Evolutionary conservation across 2,888 invertebrate species (phyloP).

Genomic region (Eilema griseolum): DNA sequence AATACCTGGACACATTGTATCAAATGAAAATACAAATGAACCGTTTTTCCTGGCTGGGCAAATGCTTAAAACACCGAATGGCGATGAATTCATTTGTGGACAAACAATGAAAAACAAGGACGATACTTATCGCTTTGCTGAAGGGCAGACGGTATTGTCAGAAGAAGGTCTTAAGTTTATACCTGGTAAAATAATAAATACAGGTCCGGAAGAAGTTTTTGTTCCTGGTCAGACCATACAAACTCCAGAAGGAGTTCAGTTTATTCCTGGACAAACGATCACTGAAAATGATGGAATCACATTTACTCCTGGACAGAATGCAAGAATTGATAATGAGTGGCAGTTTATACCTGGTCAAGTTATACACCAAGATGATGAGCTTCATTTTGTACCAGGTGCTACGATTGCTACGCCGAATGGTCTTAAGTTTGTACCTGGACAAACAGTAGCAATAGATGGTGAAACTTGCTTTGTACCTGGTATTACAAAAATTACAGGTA

Average conservation of each 20-base stretch:
- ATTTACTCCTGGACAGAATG: conserved; percentile 89
- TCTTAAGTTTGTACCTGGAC: conserved; percentile 89
- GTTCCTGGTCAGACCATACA: conserved; percentile 89
- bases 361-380: conserved; percentile 84
- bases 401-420: conserved; percentile 88
- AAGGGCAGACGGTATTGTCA: conserved; percentile 88
- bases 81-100: conserved; percentile 88
- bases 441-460: conserved; percentile 83
- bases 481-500: conserved; percentile 78
- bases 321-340: conserved; percentile 85
- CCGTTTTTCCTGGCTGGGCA: conserved; percentile 91
- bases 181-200: conserved; percentile 86
- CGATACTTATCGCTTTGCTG: conserved; percentile 85
- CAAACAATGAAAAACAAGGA: conserved; percentile 88
- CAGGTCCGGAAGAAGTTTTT: conserved; percentile 83
- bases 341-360: conserved; percentile 90
- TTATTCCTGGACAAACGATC: conserved; percentile 89
- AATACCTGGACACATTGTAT: conserved; percentile 91
- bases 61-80: conserved; percentile 86
- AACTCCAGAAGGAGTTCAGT: conserved; percentile 87
- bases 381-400: conserved; percentile 89
- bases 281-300: conserved; percentile 79
- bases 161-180: conserved; percentile 88
- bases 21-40: conserved; percentile 85
- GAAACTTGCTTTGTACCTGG: conserved; percentile 88